Conservation (phyloP, 2,797 vertebrate genomes). For the Enoplosus armatus region DNA sequence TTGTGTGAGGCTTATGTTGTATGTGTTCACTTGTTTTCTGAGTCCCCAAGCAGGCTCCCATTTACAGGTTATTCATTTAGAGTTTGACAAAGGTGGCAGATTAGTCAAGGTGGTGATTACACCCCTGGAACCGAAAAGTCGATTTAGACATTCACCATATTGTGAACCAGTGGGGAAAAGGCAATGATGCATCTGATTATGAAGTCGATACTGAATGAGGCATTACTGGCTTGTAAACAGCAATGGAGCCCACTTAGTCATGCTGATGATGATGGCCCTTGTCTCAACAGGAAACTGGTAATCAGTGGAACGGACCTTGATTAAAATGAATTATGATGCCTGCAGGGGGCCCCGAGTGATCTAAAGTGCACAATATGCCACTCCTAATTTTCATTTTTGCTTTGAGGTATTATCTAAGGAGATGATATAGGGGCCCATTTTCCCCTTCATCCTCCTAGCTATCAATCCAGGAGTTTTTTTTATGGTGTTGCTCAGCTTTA, state of each 20-base stretch:
- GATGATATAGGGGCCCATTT: conserved; percentile 11
- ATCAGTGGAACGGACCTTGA: conserved; percentile 66
- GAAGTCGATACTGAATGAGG: conserved; percentile 52
- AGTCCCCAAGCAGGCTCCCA: conserved; percentile 18
- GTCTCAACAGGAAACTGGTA: conserved; percentile 61
- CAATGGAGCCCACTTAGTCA: conserved; percentile 59
- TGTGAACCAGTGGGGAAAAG: conserved; percentile 28
- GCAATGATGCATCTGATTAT: conserved; percentile 61
- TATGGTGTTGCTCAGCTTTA: conserved; percentile 10
- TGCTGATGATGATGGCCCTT: conserved; percentile 52
- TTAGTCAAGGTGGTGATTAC: conserved; percentile 51
- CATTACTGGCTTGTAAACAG: conserved; percentile 59
- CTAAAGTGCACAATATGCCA: conserved; percentile 48
- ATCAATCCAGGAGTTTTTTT: conserved; percentile 25
- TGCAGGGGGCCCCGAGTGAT: conserved; percentile 30
- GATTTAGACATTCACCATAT: conserved; percentile 42
- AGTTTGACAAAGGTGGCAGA: conserved; percentile 46
- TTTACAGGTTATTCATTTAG: conserved; percentile 40
- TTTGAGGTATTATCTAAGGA: conserved; percentile 42
- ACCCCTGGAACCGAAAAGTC: conserved; percentile 44
- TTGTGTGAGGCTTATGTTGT: conserved; percentile 8
- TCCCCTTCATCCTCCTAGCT: background rate
- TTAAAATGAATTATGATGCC: conserved; percentile 61
- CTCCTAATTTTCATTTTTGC: conserved; percentile 42
- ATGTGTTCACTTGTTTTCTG: background rate